Base-by-base conservation (phyloP, 2,888 invertebrate genomes). In the Lutraria lutraria region DNA sequence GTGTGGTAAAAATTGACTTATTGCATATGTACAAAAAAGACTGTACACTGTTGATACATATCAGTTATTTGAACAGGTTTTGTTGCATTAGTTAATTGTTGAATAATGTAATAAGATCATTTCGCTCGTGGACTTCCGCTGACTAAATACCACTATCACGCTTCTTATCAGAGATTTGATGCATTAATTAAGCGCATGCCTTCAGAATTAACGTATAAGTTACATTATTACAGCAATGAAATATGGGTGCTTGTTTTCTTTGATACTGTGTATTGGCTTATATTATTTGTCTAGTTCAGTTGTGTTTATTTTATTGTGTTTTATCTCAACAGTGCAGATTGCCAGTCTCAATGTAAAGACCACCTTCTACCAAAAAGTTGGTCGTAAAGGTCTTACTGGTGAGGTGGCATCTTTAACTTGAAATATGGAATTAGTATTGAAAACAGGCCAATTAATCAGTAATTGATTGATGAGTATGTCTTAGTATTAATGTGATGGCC, bases 111-210 rank as follows among this genome's bases (percentile, higher is more conserved):
- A 25, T 68, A 25, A 25, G 25, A 68, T 68, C 25, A 68, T n/a
- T n/a, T 21, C 25, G 25, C 63, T n/a, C 25, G 25, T 25, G n/a
- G 63, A 25, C 63, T 25, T n/a, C n/a, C 10, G 63, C 25, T 68
- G 63, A 68, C 25, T 68, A 68, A 68, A 68, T 68, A 68, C 25
- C 25, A n/a, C 12, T 68, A 68, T 68, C 63, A n/a, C 43, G 12
- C 25, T 13, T n/a, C n/a, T 68, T 68, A 68, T 68, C 63, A 68
- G n/a, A 25, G 63, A 68, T 68, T 68, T 21, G n/a, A 68, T n/a
- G 25, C n/a, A 68, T 25, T 68, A 68, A 12, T 25, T 0, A 68
- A 68, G n/a, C 25, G n/a, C n/a, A 68, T 68, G 63, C 21, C 63
- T 25, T 25, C n/a, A 25, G 4, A 68, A 25, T 68, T 21, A 25